Evolutionary conservation across 2,113 vertebrate genomes (phyloP), one percentile per base, ranked within the genome.

Genomic region (Halcyon malimbica): DNA sequence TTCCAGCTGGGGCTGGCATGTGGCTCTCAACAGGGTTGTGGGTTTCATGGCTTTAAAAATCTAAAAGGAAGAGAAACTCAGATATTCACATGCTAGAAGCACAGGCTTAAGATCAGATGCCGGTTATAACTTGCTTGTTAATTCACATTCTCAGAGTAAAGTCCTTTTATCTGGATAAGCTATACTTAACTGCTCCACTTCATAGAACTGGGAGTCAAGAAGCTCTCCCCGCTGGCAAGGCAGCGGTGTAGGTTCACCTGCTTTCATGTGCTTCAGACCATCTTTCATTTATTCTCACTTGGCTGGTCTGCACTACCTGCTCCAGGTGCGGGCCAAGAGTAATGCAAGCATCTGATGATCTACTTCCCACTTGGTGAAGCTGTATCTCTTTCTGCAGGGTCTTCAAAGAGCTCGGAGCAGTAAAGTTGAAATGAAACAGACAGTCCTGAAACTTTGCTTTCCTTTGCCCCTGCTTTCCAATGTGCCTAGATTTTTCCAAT

Each of bases 131-230:
- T 92, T 83, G 88, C 50, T 92, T 93, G 35, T 89, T 97, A 87
- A 89, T 95, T 95, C 80, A 29, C 9, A 6, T 73, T 95, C 94
- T 69, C 83, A 83, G 73, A 95, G 68, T 29, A 91, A 96, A 84
- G 83, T 82, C 23, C 62, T 95, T 96, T 96, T 94, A 62, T 94
- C 86, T 95, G 96, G n/a, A 79, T 87, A 82, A 92, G 67, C 65
- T 90, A 21, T 87, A 79, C 64, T 90, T 92, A 92, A 92, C 65
- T 76, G 69, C 53, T 90, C 73, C 24, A 39, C 53, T 91, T 96
- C 92, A 90, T 21, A 86, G 70, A 82, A 78, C 16, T 37, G 37
- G 59, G 80, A 93, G 77, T 50, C 5, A 2, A 87, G 86, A 90
- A 81, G 42, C 24, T 92, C 31, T 89, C 80, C 33, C 24, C 7